Evolutionary conservation across 2,113 vertebrate genomes (phyloP).

Genomic region (Myanophis thanlyinensis): DNA sequence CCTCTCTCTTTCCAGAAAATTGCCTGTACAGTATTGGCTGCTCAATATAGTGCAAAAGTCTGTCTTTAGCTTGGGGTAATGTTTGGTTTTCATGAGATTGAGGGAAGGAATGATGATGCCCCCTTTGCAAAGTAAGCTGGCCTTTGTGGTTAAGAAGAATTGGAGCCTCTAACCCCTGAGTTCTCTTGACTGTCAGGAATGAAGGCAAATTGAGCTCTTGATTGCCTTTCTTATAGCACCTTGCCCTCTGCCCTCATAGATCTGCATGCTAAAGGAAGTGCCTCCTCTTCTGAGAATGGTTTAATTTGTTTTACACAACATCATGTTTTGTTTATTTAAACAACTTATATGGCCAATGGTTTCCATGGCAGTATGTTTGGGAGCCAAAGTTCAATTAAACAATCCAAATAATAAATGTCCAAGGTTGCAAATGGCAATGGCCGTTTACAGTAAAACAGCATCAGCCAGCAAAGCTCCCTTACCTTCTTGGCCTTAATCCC

Average conservation of each 20-base stretch:
- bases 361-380: not conserved
- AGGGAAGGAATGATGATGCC: not conserved
- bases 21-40: not conserved
- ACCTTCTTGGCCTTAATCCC: not conserved
- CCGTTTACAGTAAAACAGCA: not conserved
- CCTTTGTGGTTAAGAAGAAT: not conserved
- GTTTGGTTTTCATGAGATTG: not conserved
- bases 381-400: not conserved
- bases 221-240: not conserved
- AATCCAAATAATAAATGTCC: not conserved
- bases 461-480: not conserved
- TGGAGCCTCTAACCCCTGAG: not conserved
- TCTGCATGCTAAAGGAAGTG: not conserved
- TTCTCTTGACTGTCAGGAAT: not conserved
- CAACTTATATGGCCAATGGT: not conserved
- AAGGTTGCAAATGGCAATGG: not conserved
- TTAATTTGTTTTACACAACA: not conserved
- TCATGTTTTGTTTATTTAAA: not conserved
- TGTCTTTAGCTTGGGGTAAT: not conserved
- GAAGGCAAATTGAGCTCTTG: not conserved
- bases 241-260: not conserved
- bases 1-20: not conserved
- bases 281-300: not conserved
- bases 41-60: not conserved
- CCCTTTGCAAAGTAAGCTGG: not conserved